Evolutionary conservation across 2,113 vertebrate genomes (phyloP), one percentile per base, ranked within the genome.

Genomic region (Plecturocebus donacophilus): DNA sequence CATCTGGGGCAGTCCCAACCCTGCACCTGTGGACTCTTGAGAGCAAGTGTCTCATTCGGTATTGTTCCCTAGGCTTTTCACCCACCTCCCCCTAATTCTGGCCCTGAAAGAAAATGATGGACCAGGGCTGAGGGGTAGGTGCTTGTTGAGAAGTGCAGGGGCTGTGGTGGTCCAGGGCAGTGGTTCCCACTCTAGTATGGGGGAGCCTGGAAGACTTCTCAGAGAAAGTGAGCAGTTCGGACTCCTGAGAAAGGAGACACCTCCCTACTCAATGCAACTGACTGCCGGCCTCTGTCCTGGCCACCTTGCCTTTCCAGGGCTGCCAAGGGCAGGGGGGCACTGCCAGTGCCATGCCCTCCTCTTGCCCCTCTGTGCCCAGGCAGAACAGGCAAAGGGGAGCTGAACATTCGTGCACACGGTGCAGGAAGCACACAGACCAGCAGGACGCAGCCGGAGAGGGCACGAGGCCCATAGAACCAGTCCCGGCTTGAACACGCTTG

Each of bases 401-500:
- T 42, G 10, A 84, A 56, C 17, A 32, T 81, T 64, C 1, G 30
- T 58, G 58, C 19, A 42, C 70, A 8, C 5, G 38, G 23, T 56
- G 10, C 1, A 17, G 6, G 32, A 40, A 40, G n/a, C 35, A 56
- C 19, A 6, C 0, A 35, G 0, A 12, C 9, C 3, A 35, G 77
- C 66, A n/a, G 68, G 47, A 11, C 49, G 27, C 49, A 47, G 40
- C 38, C 25, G 38, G n/a, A 66, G 40, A 38, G 49, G 20, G 30
- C 8, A 8, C 5, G 2, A 30, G 38, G 30, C 30, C 45, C 40
- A 1, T 3, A 21, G 16, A 73, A 42, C 12, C 76, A 47, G 38
- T 9, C n/a, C 30, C 27, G 20, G 17, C 30, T 23, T 35, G 32
- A 66, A 38, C 4, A 5, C 0, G 21, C 47, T 19, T 4, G 23